Evolutionary conservation across 1,140 invertebrate species (phyloP).

Genomic region (Drosophila rufa): DNA sequence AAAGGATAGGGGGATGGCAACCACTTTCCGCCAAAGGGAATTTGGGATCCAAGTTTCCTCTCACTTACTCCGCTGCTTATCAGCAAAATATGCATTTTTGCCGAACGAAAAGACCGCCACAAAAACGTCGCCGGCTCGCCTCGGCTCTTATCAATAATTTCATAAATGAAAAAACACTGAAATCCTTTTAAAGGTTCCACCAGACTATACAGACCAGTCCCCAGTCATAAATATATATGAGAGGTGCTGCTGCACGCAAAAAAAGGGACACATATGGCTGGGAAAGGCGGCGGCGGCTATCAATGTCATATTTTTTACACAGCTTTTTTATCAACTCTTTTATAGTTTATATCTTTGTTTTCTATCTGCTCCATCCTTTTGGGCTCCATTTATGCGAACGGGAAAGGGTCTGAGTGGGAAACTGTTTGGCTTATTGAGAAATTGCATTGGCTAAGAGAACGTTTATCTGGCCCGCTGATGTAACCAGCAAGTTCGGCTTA

Average conservation of each 20-base stretch:
- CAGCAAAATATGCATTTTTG: constrained; percentile 67
- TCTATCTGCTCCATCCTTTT: constrained; percentile 51
- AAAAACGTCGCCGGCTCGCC: constrained; percentile 39
- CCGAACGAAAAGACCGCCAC: constrained; percentile 44
- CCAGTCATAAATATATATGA: constrained; percentile 73
- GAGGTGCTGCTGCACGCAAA: constrained; percentile 19
- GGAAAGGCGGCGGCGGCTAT: constrained; percentile 53
- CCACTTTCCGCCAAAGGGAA: constrained; percentile 55
- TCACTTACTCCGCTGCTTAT: constrained; percentile 33
- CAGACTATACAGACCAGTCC: constrained; percentile 45
- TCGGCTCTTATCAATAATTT: constrained; percentile 77
- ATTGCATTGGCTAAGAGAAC: constrained; percentile 53
- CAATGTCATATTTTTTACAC: constrained; percentile 73
- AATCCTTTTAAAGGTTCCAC: constrained; percentile 75
- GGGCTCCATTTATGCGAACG: constrained; percentile 31
- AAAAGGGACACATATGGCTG: constrained; percentile 38
- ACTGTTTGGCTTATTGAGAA: constrained; percentile 65
- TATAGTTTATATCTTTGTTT: constrained; percentile 81
- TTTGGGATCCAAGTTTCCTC: constrained; percentile 38
- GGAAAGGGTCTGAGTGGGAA: constrained; percentile 44
- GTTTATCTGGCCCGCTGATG: constrained; percentile 11
- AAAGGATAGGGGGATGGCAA: constrained; percentile 10
- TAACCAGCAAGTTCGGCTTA: constrained; percentile 26
- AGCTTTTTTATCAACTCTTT: constrained; percentile 68
- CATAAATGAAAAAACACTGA: constrained; percentile 80